phyloP scores from a whole-genome alignment of 2,113 vertebrate species.

The Perca flavescens region DNA sequence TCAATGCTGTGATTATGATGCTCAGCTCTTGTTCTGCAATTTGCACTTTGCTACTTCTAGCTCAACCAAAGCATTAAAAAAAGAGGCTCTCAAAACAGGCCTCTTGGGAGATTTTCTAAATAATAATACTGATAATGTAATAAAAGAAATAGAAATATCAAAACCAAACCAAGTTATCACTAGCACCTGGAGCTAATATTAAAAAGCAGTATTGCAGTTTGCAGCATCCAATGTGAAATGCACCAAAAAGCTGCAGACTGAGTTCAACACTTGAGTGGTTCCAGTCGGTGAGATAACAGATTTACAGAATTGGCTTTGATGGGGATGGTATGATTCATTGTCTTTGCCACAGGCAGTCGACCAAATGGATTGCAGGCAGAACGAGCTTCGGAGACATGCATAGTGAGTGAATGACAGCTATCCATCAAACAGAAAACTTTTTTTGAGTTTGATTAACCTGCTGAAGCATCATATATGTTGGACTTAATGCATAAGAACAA shows the following conservation, averaged over 20 bases:
- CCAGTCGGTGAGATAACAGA: slow-evolving; percentile 15
- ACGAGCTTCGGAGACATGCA: slow-evolving; percentile 50
- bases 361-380: slow-evolving; percentile 47
- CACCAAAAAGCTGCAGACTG: slow-evolving; percentile 7
- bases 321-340: slow-evolving; percentile 20
- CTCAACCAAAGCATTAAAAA: slow-evolving; percentile 33
- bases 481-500: neutral
- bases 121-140: neutral
- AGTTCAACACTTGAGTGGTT: neutral
- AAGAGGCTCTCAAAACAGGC: neutral
- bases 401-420: slow-evolving; percentile 32
- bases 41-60: neutral
- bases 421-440: slow-evolving; percentile 20
- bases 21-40: slow-evolving; percentile 19
- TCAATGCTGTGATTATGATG: neutral
- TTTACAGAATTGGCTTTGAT: slow-evolving; percentile 20
- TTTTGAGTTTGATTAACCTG: neutral
- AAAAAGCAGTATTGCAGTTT: slow-evolving; percentile 29
- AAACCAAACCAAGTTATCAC: slow-evolving; percentile 3
- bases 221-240: slow-evolving; percentile 25
- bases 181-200: slow-evolving; percentile 12
- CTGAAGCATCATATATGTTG: neutral
- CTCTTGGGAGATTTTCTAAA: neutral
- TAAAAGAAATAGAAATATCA: slow-evolving; percentile 5
- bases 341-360: slow-evolving; percentile 20